Conservation (phyloP, 2,113 vertebrate genomes). For the Apaloderma vittatum region DNA sequence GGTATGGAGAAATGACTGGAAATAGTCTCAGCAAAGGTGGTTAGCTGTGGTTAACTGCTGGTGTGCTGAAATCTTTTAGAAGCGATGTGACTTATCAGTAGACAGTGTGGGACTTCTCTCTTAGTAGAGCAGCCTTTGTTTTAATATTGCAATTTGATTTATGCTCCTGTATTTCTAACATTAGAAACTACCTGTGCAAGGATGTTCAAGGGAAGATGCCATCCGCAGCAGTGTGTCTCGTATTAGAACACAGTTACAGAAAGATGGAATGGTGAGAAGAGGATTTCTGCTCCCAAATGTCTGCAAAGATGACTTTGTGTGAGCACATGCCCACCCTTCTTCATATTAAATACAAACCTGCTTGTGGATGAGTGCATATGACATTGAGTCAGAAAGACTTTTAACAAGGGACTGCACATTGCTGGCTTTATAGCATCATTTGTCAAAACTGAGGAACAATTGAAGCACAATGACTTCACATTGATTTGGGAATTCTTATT, state of each 20-base stretch:
- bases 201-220: background rate
- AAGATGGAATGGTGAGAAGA: background rate
- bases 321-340: background rate
- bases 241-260: background rate
- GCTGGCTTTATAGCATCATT: constrained; percentile 7
- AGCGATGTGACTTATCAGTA: background rate
- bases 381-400: constrained; percentile 10
- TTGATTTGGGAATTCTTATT: constrained; percentile 1
- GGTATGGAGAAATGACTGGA: background rate
- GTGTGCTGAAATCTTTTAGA: background rate
- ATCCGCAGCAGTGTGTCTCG: background rate
- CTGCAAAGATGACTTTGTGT: background rate
- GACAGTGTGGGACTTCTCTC: background rate
- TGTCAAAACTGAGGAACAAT: background rate
- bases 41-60: background rate
- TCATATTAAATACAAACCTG: background rate
- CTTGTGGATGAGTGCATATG: background rate
- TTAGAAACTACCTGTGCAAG: background rate
- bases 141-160: background rate
- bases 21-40: background rate
- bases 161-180: background rate
- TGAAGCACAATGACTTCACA: background rate
- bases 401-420: background rate
- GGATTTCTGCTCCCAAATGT: background rate
- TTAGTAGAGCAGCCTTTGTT: background rate